These are phyloP conservation scores for Cepphus grylle DNA, from an alignment of 2,113 vertebrate genomes.

Conservation along the genomic window DNA sequence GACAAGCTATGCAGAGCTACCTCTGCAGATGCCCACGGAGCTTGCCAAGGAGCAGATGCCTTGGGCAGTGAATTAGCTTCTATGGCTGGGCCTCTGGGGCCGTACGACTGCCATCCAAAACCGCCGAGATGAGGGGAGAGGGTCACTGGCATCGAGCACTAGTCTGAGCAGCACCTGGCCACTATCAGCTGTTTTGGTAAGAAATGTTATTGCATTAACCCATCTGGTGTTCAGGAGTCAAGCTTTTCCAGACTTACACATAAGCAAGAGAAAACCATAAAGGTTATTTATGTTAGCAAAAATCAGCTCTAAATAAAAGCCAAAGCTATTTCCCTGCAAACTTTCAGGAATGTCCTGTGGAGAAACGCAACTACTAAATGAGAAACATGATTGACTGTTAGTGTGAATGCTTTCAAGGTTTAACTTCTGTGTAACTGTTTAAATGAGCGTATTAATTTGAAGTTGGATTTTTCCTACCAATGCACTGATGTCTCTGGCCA, in stretches of 20 bases:
- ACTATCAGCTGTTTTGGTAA: neutral
- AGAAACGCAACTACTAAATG: neutral
- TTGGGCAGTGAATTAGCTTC: neutral
- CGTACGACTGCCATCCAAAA: neutral
- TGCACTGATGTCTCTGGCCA: neutral
- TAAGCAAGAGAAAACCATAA: neutral
- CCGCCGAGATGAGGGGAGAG: neutral
- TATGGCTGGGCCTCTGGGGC: neutral
- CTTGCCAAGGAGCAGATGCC: slow-evolving; percentile 11
- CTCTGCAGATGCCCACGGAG: neutral
- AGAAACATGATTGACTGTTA: neutral
- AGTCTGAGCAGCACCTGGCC: neutral
- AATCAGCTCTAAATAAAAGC: slow-evolving; percentile 2
- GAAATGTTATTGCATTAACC: neutral
- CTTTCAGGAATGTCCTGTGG: slow-evolving; percentile 17
- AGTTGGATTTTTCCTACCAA: neutral
- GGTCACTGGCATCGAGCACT: neutral
- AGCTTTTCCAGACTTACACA: neutral
- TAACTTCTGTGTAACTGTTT: neutral
- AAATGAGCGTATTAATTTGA: neutral
- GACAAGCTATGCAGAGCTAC: neutral
- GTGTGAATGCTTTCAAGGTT: neutral
- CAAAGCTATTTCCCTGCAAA: neutral
- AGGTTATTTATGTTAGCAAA: slow-evolving; percentile 5
- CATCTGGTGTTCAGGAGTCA: neutral